A percentile compares a stretch with the other conserved stretches of the same genome.
Conservation (phyloP, 2,888 invertebrate species). For the Leucozona laternaria region DNA sequence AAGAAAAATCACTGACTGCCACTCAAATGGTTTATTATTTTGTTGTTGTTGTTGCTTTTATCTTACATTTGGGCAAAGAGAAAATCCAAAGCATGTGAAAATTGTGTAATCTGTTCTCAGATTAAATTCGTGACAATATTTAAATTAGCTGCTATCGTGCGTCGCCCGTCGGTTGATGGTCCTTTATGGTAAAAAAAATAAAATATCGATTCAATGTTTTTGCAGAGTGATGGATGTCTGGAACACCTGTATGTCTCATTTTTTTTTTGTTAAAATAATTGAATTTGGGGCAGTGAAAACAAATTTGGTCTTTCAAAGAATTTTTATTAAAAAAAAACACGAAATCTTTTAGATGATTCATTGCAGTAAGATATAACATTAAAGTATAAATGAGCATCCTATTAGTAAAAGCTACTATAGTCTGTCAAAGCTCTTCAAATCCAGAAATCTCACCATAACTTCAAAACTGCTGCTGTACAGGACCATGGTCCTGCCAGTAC, state of each 20-base stretch:
- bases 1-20: constrained; percentile 34
- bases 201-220: not conserved
- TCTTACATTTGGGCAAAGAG: not conserved
- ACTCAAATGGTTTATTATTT: constrained; percentile 23
- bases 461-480: too few species aligned
- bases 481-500: too few species aligned
- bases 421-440: too few species aligned
- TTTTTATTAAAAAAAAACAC: too few species aligned
- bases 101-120: constrained; percentile 69
- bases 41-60: constrained; percentile 25
- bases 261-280: too few species aligned
- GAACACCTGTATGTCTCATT: constrained; percentile 44
- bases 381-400: too few species aligned
- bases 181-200: not conserved
- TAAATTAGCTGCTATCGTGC: constrained; percentile 63
- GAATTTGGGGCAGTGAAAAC: too few species aligned
- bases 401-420: too few species aligned
- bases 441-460: too few species aligned
- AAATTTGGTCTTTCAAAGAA: too few species aligned
- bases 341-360: too few species aligned
- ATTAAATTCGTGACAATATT: constrained; percentile 63
- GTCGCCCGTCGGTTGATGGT: constrained; percentile 12
- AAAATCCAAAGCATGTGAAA: constrained; percentile 67
- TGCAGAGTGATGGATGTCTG: not conserved
- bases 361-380: too few species aligned